A percentile compares a stretch with the other conserved stretches of the same genome.
Evolutionary conservation across 2,797 vertebrate genomes (phyloP).

Genomic region (Sebastes trivittatus): DNA sequence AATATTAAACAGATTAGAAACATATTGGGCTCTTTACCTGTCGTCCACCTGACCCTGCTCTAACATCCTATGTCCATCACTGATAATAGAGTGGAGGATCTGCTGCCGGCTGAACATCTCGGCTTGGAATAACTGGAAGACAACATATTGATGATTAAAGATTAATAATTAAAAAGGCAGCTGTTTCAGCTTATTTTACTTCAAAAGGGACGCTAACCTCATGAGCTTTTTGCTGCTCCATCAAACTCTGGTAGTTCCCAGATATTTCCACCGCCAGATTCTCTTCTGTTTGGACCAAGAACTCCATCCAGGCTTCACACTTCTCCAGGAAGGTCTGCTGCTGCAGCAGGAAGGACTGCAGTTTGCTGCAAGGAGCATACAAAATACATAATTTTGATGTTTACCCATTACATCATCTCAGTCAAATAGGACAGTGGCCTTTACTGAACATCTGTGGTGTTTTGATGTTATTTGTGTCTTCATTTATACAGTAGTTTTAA

Average conservation of each 20-base stretch:
- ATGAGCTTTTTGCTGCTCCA: constrained; percentile 94
- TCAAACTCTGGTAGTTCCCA: constrained; percentile 91
- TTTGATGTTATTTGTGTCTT: neutral
- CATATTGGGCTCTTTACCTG: constrained; percentile 82
- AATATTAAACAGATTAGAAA: neutral
- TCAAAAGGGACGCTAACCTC: constrained; percentile 80
- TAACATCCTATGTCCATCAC: constrained; percentile 92
- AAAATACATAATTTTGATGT: neutral
- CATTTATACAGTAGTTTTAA: neutral
- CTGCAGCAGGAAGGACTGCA: constrained; percentile 94
- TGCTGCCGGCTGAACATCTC: constrained; percentile 99
- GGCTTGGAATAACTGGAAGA: constrained; percentile 92
- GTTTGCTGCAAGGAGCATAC: constrained; percentile 83
- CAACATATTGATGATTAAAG: constrained; percentile 16
- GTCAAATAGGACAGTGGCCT: neutral
- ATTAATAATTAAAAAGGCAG: neutral
- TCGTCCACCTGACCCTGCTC: constrained; percentile 98
- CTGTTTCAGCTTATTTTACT: neutral
- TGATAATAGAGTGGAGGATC: constrained; percentile 96
- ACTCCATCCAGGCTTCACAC: constrained; percentile 98
- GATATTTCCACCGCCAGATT: constrained; percentile 94
- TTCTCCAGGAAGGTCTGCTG: constrained; percentile 97
- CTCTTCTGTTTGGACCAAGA: constrained; percentile 93
- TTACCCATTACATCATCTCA: neutral
- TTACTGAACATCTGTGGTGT: neutral